Evolutionary conservation across 2,113 vertebrate genomes (phyloP).

Genomic region (Archilochus colubris): DNA sequence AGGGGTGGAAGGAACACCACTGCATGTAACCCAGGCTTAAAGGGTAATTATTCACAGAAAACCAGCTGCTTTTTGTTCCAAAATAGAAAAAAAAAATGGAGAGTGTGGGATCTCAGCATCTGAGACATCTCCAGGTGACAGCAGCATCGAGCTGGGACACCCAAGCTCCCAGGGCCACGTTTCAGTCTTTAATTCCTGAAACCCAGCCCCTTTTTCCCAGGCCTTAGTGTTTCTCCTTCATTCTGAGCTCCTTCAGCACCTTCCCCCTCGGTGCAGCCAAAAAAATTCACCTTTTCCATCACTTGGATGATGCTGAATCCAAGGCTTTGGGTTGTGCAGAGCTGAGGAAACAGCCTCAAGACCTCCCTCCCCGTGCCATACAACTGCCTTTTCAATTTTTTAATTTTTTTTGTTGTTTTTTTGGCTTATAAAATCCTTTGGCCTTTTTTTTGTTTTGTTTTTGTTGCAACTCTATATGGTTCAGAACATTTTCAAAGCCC

Average conservation of each 20-base stretch:
- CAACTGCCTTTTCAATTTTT: not conserved
- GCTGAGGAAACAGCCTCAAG: conserved; percentile 23
- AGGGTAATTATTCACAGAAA: not conserved
- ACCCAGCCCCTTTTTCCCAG: not conserved
- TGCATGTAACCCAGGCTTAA: fast-evolving
- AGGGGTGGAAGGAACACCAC: not conserved
- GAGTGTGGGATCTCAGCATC: not conserved
- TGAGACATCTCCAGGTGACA: not conserved
- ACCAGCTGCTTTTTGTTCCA: not conserved
- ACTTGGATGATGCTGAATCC: not conserved
- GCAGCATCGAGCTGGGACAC: not conserved
- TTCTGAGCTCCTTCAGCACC: not conserved
- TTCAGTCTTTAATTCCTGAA: not conserved
- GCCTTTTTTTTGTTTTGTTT: not conserved
- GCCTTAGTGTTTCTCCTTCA: not conserved
- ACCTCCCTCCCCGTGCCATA: not conserved
- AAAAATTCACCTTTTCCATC: not conserved
- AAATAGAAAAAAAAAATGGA: not conserved
- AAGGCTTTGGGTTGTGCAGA: not conserved
- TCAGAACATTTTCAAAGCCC: not conserved
- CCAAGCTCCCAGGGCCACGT: not conserved
- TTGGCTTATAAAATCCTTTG: not conserved
- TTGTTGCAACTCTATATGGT: not conserved
- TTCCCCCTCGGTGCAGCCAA: not conserved
- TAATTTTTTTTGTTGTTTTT: not conserved